Evolutionary conservation across 2,888 invertebrate genomes (phyloP).

Genomic region (Phymatocera aterrima): DNA sequence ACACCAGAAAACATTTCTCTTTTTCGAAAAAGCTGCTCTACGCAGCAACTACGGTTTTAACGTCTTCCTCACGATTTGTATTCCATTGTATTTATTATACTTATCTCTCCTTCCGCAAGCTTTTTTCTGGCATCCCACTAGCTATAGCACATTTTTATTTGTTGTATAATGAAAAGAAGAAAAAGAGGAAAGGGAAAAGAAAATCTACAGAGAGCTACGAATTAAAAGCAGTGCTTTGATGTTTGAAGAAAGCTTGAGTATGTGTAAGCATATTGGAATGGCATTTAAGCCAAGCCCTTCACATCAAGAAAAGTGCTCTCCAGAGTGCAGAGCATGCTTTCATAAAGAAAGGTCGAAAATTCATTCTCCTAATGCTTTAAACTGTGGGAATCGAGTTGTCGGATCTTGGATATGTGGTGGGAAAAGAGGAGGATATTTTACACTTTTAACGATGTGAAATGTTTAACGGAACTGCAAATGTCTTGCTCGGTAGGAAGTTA

Average conservation of each 20-base stretch:
- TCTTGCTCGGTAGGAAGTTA: too few relatives aligned
- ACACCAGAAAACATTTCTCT: background rate
- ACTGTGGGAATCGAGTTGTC: background rate
- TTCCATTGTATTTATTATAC: background rate
- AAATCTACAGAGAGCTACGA: background rate
- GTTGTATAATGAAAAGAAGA: too few relatives aligned
- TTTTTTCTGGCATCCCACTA: too few relatives aligned
- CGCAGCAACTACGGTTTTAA: background rate
- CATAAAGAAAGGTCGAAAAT: background rate
- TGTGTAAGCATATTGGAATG: slow-evolving; percentile 7
- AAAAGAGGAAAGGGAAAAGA: too few relatives aligned
- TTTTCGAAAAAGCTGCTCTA: background rate
- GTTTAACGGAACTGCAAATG: too few relatives aligned
- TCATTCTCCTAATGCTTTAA: background rate
- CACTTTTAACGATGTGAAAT: too few relatives aligned
- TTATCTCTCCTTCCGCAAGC: background rate
- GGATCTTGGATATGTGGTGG: too few relatives aligned
- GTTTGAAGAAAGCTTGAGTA: too few relatives aligned
- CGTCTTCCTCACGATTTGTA: background rate
- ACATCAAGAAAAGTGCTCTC: slow-evolving; percentile 38
- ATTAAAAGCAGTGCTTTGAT: background rate
- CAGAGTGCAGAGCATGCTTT: slow-evolving; percentile 10
- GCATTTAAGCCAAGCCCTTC: slow-evolving; percentile 8
- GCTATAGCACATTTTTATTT: background rate
- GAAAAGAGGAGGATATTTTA: too few relatives aligned